Percentiles rank a stretch among this genome's conserved stretches.
Conservation (phyloP, 2,113 vertebrate genomes). For the Hyperopisus bebe region DNA sequence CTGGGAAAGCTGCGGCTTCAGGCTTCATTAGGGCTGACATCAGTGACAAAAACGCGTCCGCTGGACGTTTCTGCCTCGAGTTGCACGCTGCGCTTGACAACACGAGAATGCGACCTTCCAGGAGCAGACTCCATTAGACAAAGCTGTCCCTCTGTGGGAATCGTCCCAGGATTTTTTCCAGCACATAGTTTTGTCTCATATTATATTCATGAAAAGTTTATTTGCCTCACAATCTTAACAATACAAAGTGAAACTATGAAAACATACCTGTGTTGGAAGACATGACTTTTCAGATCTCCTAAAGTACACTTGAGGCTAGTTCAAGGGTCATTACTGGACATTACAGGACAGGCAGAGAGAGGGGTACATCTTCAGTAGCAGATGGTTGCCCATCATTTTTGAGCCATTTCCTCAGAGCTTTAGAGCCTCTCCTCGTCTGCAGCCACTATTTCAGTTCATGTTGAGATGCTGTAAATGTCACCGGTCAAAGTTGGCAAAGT, state of each 20-base stretch:
- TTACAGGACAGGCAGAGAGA: background rate
- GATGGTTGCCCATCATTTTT: background rate
- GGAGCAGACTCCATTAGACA: background rate
- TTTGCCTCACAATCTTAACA: background rate
- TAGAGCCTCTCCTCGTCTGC: background rate
- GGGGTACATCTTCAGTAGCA: too few relatives aligned
- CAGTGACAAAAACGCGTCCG: constrained; percentile 34
- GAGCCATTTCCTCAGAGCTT: background rate
- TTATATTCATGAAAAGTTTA: background rate
- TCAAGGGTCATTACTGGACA: too few relatives aligned
- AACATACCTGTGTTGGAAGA: background rate
- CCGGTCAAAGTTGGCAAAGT: background rate
- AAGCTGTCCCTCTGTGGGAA: background rate
- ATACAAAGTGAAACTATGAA: background rate
- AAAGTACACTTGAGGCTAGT: background rate
- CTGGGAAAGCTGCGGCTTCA: constrained; percentile 56
- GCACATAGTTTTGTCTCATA: background rate
- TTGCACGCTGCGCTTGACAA: constrained; percentile 11
- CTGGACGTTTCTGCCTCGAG: constrained; percentile 9
- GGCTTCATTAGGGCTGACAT: constrained; percentile 46
- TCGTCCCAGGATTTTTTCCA: background rate
- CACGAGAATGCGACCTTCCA: constrained; percentile 12
- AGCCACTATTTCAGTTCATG: background rate
- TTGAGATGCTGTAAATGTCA: background rate
- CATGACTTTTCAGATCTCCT: background rate